Evolutionary conservation across 2,113 vertebrate species (phyloP), one percentile per base, ranked within the genome.

Genomic region (Ariopsis seemanni): DNA sequence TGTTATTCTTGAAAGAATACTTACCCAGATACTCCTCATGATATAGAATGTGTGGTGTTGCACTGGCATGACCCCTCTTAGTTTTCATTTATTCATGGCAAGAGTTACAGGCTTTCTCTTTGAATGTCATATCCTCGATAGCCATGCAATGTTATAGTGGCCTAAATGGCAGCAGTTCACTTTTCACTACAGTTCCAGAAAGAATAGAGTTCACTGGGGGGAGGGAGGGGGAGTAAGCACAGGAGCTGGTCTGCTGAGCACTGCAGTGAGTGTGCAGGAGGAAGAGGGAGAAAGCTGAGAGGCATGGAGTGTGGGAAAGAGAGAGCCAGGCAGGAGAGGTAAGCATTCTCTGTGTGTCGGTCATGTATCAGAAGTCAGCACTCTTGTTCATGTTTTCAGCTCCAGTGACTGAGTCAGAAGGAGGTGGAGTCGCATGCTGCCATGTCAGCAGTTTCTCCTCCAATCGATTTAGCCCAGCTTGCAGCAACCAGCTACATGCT

Each of bases 351-450:
- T 84, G 55, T 79, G 88, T 92, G 91, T 93, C 92, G 92, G 91
- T 91, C 92, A 93, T 92, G 93, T 95, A 94, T 94, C 93, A 95
- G 93, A 95, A 94, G 93, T 95, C 95, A 95, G 94, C 94, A 92
- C 91, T 95, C 93, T 92, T 94, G 93, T 93, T 94, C 94, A 94
- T 94, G 94, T 93, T 95, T 96, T 93, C 94, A 95, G 93, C 93
- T 94, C 93, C 90, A 95, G 92, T 94, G 58, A 82, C 79, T 82
- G 94, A 95, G 91, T 95, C 94, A 95, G 90, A 79, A 85, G 86
- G 89, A 88, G 87, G 91, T 87, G 93, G 91, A 90, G 91, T 87
- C 89, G 88, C 52, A 83, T 55, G 91, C 92, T 95, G 95, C 94
- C 92, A 89, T 93, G 94, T 95, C 95, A 96, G 95, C 95, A 95